phyloP scores from a whole-genome alignment of 2,113 vertebrate species.

The Peucedramus taeniatus region DNA sequence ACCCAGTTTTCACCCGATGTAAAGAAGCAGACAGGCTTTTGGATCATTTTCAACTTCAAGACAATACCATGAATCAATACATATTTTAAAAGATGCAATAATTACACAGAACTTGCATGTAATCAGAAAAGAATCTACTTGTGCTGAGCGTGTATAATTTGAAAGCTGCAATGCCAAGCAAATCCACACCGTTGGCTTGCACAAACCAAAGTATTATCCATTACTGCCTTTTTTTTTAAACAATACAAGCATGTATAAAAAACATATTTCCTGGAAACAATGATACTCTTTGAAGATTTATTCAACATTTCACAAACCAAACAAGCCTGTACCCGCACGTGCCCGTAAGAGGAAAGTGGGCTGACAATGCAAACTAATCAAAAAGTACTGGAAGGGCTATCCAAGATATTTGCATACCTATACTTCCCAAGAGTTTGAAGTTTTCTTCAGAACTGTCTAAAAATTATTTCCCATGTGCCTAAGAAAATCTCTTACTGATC shows the following conservation, averaged over 20 bases:
- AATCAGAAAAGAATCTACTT: slow-evolving; percentile 57
- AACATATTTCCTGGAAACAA: slow-evolving; percentile 45
- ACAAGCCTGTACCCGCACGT: slow-evolving; percentile 27
- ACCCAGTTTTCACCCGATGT: background rate
- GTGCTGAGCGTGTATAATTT: slow-evolving; percentile 34
- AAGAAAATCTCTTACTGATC: background rate
- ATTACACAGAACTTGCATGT: slow-evolving; percentile 2
- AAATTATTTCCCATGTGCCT: background rate
- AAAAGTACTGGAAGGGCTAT: background rate
- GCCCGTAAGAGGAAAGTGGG: background rate
- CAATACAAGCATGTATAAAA: slow-evolving; percentile 28
- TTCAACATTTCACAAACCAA: slow-evolving; percentile 52
- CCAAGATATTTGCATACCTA: slow-evolving; percentile 19
- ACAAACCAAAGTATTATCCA: slow-evolving; percentile 30
- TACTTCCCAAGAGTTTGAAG: background rate
- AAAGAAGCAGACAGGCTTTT: background rate
- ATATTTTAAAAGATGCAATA: slow-evolving; percentile 24
- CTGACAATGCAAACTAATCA: background rate
- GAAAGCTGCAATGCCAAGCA: slow-evolving; percentile 42
- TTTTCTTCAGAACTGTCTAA: background rate
- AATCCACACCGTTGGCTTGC: slow-evolving; percentile 23
- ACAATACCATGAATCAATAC: slow-evolving; percentile 34
- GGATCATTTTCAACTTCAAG: background rate
- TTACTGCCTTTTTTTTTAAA: background rate
- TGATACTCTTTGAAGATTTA: slow-evolving; percentile 40